Evolutionary conservation across 2,113 vertebrate species (phyloP), one percentile per base, ranked within the genome.

Genomic region (Grallaria varia): DNA sequence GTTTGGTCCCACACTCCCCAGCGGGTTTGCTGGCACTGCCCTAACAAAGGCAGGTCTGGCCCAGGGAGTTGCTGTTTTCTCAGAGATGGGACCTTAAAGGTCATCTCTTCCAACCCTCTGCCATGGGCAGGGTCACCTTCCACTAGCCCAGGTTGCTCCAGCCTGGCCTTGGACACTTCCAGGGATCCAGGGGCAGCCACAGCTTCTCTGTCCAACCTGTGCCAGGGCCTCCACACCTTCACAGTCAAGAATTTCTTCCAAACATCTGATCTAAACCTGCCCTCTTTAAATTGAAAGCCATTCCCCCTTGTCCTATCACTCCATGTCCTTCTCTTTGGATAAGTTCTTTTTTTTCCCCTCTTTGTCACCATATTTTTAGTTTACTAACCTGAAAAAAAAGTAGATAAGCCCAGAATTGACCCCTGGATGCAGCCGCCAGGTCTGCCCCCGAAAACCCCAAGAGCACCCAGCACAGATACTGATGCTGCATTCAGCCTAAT

Each of bases 151-250:
- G 15, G 27, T 2, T 50, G 27, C 33, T 74, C 31, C 68, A 44
- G 0, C 12, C 52, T 33, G 59, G 9, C 27, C 9, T 66, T 33
- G 77, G 60, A 3, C 15, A 30, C 7, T 45, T 0, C 37, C 77
- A 67, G 23, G 69, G 53, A 21, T 59, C 49, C 68, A 53, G 44
- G 18, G 12, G 27, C 44, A 74, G 9, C 27, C 77, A 58, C 33
- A 74, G 37, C 44, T 67, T 8, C 44, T 67, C 44, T 66, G 52
- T 6, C 4, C 1, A 66, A 1, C 14, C 37, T 66, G 9, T 81
- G 37, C 23, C 23, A 52, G 15, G 23, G 28, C 60, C 39, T 74
- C 23, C 0, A 0, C 33, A 20, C 10, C 4, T 35, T 66, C 52
- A 33, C 10, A 52, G 21, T 6, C 14, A 67, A 45, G 12, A 74